Conservation (phyloP, 2,113 vertebrate species). For the Cynopterus brachyotis region DNA sequence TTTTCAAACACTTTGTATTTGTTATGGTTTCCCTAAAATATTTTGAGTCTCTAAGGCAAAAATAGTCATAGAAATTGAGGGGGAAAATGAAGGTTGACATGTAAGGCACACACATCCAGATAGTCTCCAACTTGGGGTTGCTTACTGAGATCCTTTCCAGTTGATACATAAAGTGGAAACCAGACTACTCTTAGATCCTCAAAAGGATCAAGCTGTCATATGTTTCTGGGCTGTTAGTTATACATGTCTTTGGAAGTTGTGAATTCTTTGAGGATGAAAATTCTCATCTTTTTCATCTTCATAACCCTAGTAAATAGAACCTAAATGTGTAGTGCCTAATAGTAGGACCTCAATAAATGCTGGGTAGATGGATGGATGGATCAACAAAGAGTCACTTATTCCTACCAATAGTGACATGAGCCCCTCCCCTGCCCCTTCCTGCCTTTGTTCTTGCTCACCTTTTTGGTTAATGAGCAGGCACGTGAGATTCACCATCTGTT, state of each 20-base stretch:
- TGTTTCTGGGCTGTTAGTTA: not conserved
- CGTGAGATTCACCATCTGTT: not conserved
- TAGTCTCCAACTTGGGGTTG: not conserved
- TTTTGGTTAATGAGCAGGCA: not conserved
- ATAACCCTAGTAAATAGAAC: not conserved
- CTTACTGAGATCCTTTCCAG: not conserved
- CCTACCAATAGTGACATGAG: not conserved
- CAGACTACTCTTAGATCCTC: not conserved
- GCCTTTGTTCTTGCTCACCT: not conserved
- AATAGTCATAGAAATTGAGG: not conserved
- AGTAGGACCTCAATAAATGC: too few relatives aligned
- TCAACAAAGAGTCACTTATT: not conserved
- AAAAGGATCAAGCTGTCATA: not conserved
- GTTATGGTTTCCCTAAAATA: not conserved
- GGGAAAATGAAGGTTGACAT: not conserved
- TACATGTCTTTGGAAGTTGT: not conserved
- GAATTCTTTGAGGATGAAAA: not conserved
- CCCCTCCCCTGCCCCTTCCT: not conserved
- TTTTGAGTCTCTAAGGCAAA: slow-evolving; percentile 12
- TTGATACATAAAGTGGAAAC: not conserved
- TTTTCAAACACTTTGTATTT: slow-evolving; percentile 7
- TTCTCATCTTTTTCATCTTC: not conserved
- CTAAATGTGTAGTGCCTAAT: not conserved
- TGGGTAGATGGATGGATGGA: not conserved
- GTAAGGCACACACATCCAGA: not conserved